Base-by-base conservation (phyloP, 2,888 invertebrate genomes). In the Merodon equestris region DNA sequence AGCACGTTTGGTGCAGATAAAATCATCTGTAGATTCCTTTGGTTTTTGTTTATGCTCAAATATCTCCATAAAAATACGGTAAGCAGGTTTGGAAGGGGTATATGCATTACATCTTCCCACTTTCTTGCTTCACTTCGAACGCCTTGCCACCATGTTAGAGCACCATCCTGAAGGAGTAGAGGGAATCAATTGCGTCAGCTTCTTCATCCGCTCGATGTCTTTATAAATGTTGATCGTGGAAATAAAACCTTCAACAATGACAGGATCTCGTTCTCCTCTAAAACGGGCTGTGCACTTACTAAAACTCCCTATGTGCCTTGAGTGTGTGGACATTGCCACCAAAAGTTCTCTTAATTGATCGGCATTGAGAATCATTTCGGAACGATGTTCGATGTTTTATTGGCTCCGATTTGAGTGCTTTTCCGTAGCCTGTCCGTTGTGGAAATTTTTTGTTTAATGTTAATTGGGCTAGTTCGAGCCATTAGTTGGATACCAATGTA, bases 111-210 rank as follows among this genome's bases (percentile, higher is more conserved):
- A 15, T 27, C 34, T 10, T 42, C 10, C 61, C 61, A 61, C 7
- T 12, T 61, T 4, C 4, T 51, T 3, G 42, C 51, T 27, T 51
- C 51, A 3, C 60, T 53, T 38, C 77, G 73, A 2, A 82, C 66
- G 7, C 81, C 82, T 17, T 79, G 67, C 82, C 83, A 82, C 82
- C 82, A 83, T 0, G 42, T 66, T 9, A 77, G 64, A 12, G 82
- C 82, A 58, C 67, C 63, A 10, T 79, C 82, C 14, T 75, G 61
- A 0, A 82, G 40, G 1, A 81, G 53, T 0, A 82, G 51, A 1
- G 76, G 75, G 36, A 82, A 60, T 61, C 42, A 12, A 82, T 45
- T 5, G 82, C 76, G n/a, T 82, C 68, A 9, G 5, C 42, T 36
- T 82, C 76, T 9, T 47, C 38, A 82, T 73, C 14, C 66, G 58